phyloP scores from a whole-genome alignment of 2,888 invertebrate genomes.

The Brachyptera risi region DNA sequence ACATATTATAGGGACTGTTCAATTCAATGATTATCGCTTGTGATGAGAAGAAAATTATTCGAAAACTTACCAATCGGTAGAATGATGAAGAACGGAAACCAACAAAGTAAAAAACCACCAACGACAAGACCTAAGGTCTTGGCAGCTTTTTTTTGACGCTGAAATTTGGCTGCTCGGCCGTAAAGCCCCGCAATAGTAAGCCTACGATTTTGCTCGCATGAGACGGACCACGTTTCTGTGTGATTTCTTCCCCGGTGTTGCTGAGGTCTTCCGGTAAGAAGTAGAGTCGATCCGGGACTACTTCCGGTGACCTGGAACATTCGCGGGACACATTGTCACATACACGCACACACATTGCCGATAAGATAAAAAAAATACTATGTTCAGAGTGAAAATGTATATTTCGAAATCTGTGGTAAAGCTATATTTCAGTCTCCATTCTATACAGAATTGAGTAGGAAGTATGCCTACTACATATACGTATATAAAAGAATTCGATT shows the following conservation, averaged over 20 bases:
- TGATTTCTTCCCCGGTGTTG: conserved; percentile 8
- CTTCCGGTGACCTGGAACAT: neutral
- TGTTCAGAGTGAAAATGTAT: too few relatives aligned
- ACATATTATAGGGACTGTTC: too few relatives aligned
- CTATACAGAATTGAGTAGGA: too few relatives aligned
- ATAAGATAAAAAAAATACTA: too few relatives aligned
- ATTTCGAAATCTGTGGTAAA: too few relatives aligned
- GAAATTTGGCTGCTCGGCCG: conserved; percentile 49
- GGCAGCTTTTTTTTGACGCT: conserved; percentile 60
- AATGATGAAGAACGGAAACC: conserved; percentile 66
- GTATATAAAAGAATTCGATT: too few relatives aligned
- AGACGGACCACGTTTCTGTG: conserved; percentile 21
- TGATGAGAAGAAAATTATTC: too few relatives aligned
- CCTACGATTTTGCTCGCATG: conserved; percentile 27
- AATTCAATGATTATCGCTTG: too few relatives aligned
- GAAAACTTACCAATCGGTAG: conserved; percentile 58
- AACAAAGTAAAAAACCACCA: conserved; percentile 60
- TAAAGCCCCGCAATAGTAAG: conserved; percentile 33
- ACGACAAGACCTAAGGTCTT: conserved; percentile 63
- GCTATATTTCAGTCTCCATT: too few relatives aligned
- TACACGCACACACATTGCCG: too few relatives aligned
- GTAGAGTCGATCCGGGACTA: neutral
- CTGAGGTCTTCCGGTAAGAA: neutral
- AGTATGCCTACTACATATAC: too few relatives aligned
- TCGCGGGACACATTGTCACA: too few relatives aligned